phyloP scores from a whole-genome alignment of 2,888 invertebrate genomes.

The Drosophila eohydei region DNA sequence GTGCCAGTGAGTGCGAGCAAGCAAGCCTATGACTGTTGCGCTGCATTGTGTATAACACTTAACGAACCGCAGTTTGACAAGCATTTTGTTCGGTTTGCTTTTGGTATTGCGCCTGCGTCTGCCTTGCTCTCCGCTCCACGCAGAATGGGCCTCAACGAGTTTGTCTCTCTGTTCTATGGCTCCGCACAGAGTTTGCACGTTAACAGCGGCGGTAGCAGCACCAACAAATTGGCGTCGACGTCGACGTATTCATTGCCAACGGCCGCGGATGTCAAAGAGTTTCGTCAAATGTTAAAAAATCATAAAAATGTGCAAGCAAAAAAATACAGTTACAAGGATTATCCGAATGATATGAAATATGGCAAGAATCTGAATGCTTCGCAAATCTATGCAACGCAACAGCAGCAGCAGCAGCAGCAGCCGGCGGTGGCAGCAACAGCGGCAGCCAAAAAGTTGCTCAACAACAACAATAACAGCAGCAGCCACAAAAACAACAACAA shows the following conservation, averaged over 20 bases:
- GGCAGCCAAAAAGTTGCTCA: constrained; percentile 57
- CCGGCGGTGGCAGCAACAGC: constrained; percentile 22
- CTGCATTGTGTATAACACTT: constrained; percentile 57
- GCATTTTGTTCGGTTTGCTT: constrained; percentile 22
- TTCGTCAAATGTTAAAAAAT: constrained; percentile 83
- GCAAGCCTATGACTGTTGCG: constrained; percentile 18
- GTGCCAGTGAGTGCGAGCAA: constrained; percentile 8
- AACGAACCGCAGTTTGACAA: constrained; percentile 50
- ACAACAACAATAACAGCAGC: constrained; percentile 33
- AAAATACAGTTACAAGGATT: constrained; percentile 81
- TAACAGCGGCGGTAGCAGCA: constrained; percentile 10
- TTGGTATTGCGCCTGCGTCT: constrained; percentile 52
- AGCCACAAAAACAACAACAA: constrained; percentile 70
- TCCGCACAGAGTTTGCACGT: constrained; percentile 82
- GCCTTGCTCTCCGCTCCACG: not conserved
- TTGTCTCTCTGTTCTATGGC: constrained; percentile 84
- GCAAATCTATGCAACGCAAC: constrained; percentile 43
- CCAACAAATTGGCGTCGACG: constrained; percentile 65
- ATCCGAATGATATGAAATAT: constrained; percentile 79
- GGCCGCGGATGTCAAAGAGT: constrained; percentile 73
- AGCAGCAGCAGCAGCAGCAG: constrained; percentile 20
- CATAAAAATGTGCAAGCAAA: constrained; percentile 81
- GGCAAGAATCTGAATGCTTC: constrained; percentile 60
- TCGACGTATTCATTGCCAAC: constrained; percentile 72
- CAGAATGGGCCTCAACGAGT: constrained; percentile 84